Base-by-base conservation (phyloP, 2,888 invertebrate species). In the Teleiodes luculella region DNA sequence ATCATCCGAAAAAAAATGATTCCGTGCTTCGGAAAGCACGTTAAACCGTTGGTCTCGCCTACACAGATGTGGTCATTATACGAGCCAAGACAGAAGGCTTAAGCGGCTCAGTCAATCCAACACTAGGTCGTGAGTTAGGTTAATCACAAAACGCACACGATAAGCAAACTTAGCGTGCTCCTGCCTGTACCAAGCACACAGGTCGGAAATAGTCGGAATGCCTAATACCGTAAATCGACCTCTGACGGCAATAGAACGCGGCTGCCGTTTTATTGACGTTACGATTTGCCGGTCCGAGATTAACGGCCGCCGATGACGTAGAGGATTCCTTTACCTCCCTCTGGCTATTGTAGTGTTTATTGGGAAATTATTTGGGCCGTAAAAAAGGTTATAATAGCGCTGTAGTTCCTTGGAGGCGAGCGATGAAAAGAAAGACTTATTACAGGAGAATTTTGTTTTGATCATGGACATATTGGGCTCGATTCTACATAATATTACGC, bases 201-300 rank as follows among this genome's bases (percentile, higher is more conserved):
- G n/a, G n/a, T 24, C 28, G 33, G n/a, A n/a, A n/a, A n/a, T n/a
- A n/a, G 35, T 18, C 10, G 39, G 39, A 41, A 41, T 41, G 13
- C 48, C 18, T 33, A 35, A 3, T n/a, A 35, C 48, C 48, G 48
- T 48, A 48, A 48, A 48, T 48, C 48, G 33, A 20, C 33, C 33
- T 16, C 48, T 36, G 48, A 48, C 48, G 48, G 48, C 48, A 48
- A 48, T 48, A 48, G 48, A 35, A 48, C 33, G 14, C 35, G 48
- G 35, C 24, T 48, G 35, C 33, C 48, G 35, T 48, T 37, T 49
- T 49, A 49, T 49, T 49, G 49, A 49, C 37, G 37, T n/a, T 37
- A 24, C 49, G 49, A 49, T 49, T 37, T 18, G 37, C 49, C 20
- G 49, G 28, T n/a, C 49, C 20, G 49, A 49, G 33, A 37, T 49